Conservation (phyloP, 2,797 vertebrate genomes). For the Poecile montanus region DNA sequence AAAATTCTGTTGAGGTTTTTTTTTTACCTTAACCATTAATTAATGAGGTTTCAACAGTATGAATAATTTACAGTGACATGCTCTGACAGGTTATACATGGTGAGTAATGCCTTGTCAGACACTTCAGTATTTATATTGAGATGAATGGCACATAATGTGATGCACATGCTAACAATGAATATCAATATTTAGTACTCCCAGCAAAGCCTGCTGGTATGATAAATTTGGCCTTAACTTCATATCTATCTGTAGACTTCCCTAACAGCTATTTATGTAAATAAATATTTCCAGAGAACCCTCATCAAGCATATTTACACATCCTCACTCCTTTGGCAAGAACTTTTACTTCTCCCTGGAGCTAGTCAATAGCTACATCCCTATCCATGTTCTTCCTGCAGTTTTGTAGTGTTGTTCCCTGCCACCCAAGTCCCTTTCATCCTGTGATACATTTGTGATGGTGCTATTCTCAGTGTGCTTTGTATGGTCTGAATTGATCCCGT, state of each 20-base stretch:
- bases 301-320: neutral
- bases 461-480: constrained; percentile 28
- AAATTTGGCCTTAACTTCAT: constrained; percentile 58
- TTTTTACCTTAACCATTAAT: constrained; percentile 57
- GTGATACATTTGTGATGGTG: neutral
- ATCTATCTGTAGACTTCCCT: constrained; percentile 39
- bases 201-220: constrained; percentile 45
- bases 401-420: neutral
- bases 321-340: neutral
- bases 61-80: constrained; percentile 27
- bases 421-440: neutral
- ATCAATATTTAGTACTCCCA: constrained; percentile 70
- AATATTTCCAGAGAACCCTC: neutral
- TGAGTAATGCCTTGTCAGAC: constrained; percentile 67
- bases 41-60: constrained; percentile 21
- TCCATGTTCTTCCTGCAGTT: neutral
- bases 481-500: constrained; percentile 59
- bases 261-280: constrained; percentile 37
- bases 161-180: constrained; percentile 63
- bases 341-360: neutral
- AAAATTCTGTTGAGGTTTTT: neutral
- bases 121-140: constrained; percentile 66
- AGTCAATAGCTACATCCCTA: neutral
- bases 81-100: constrained; percentile 59
- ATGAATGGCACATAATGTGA: constrained; percentile 61